These are phyloP conservation scores for Galendromus occidentalis DNA, from an alignment of 1,140 invertebrate species.

Conservation along the genomic window DNA sequence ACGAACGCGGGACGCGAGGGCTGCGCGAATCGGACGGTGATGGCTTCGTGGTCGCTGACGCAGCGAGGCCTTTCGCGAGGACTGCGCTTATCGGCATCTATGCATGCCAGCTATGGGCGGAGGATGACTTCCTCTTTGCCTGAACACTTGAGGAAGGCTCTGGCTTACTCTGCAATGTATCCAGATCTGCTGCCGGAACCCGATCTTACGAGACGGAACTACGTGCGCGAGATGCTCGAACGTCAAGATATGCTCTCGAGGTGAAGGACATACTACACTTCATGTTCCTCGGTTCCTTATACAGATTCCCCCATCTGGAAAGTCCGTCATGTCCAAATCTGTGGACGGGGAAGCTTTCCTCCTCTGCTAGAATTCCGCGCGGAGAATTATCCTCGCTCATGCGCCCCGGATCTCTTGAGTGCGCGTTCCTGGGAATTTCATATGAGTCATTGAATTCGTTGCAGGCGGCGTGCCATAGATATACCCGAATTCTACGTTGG, in stretches of 20 bases:
- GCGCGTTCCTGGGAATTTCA: neutral
- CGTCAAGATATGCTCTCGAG: constrained; percentile 76
- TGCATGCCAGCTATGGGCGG: neutral
- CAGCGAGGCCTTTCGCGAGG: too few species aligned
- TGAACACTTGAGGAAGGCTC: neutral
- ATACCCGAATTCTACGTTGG: constrained; percentile 97
- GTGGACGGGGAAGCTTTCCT: too few species aligned
- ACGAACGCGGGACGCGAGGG: too few species aligned
- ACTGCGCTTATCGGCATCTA: too few species aligned
- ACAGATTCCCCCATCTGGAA: neutral
- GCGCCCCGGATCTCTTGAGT: neutral
- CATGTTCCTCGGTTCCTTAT: neutral
- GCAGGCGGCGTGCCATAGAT: constrained; percentile 44
- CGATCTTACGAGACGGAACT: constrained; percentile 50
- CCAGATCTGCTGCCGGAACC: constrained; percentile 87
- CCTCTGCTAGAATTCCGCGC: too few species aligned
- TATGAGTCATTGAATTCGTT: neutral
- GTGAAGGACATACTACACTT: neutral
- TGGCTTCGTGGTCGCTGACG: too few species aligned
- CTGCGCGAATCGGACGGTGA: too few species aligned
- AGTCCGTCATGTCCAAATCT: neutral
- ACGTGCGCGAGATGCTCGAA: constrained; percentile 65
- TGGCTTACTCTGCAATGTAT: constrained; percentile 35
- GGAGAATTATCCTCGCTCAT: neutral
- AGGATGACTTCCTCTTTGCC: neutral